Evolutionary conservation across 2,113 vertebrate genomes (phyloP).

Genomic region (Siphamia tubifer): DNA sequence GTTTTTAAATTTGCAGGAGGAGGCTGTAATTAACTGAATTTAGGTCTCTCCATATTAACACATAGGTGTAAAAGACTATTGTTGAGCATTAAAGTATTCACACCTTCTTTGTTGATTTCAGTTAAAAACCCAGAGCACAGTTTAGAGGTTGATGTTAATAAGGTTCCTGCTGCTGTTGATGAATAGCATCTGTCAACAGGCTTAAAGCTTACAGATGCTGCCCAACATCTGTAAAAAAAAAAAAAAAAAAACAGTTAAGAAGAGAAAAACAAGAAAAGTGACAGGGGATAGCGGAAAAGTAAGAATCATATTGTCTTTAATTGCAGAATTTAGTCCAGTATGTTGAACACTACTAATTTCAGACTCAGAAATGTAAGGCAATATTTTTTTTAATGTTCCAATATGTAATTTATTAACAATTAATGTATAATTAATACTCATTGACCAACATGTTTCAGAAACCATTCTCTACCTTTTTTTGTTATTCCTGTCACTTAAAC

Average conservation of each 20-base stretch:
- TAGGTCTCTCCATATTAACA: no score
- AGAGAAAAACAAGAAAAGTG: not conserved
- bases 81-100: conserved; percentile 19
- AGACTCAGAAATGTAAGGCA: no score
- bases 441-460: no score
- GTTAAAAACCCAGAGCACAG: conserved; percentile 71
- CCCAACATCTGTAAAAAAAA: not conserved
- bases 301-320: not conserved
- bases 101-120: conserved; percentile 24
- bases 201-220: not conserved
- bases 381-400: no score
- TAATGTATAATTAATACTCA: no score
- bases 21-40: no score
- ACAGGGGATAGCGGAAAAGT: not conserved
- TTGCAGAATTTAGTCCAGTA: not conserved
- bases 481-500: no score
- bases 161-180: not conserved
- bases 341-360: no score
- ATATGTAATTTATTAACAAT: no score
- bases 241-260: not conserved
- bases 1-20: no score
- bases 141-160: conserved; percentile 66
- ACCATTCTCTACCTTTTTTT: no score
- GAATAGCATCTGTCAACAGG: conserved; percentile 17
- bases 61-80: conserved; percentile 4